phyloP scores from a whole-genome alignment of 1,140 invertebrate genomes.

The Heliconius hewitsoni region DNA sequence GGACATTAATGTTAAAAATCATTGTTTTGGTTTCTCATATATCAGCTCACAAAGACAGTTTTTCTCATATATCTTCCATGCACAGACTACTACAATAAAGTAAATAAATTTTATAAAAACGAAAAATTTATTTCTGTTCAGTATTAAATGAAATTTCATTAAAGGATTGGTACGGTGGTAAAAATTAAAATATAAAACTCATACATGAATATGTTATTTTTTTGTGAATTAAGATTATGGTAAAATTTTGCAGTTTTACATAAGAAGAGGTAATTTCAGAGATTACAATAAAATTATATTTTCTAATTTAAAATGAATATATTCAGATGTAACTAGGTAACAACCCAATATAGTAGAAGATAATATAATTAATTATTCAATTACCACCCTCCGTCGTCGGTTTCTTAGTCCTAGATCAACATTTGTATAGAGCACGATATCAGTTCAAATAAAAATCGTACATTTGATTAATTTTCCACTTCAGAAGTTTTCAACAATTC shows the following conservation, averaged over 20 bases:
- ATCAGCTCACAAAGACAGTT: too few relatives aligned
- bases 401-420: conserved; percentile 1
- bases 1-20: too few relatives aligned
- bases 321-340: not conserved
- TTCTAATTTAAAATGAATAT: not conserved
- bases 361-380: conserved; percentile 4
- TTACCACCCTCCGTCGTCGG: not conserved
- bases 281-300: not conserved
- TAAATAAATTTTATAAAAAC: not conserved
- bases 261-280: too few relatives aligned
- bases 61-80: too few relatives aligned
- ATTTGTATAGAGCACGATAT: conserved; percentile 22
- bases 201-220: too few relatives aligned
- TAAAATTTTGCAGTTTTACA: too few relatives aligned
- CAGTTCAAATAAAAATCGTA: conserved; percentile 28
- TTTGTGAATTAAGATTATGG: too few relatives aligned
- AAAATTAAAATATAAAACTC: too few relatives aligned
- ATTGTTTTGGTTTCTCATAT: too few relatives aligned
- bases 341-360: not conserved
- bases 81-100: too few relatives aligned
- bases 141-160: not conserved
- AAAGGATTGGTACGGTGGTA: not conserved
- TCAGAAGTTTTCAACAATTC: conserved; percentile 36
- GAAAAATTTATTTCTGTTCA: not conserved
- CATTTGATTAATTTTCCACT: conserved; percentile 40